A percentile compares a stretch with the other conserved stretches of the same genome.
Evolutionary conservation across 2,797 vertebrate genomes (phyloP).

Genomic region (Acrossocheilus fasciatus): DNA sequence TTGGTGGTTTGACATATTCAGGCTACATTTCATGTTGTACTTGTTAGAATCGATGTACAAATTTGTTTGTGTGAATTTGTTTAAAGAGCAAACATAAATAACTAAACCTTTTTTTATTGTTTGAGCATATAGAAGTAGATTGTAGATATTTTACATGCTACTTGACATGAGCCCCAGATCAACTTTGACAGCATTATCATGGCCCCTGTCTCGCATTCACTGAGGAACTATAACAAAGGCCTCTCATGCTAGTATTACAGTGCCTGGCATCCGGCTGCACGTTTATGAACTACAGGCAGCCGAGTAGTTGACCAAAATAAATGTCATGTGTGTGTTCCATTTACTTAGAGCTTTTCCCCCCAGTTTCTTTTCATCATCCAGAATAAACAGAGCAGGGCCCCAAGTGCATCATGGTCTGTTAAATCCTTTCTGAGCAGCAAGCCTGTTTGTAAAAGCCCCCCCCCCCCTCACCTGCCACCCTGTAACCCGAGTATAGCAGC

Average conservation of each 20-base stretch:
- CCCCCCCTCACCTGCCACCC: conserved; percentile 55
- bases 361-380: conserved; percentile 60
- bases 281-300: conserved; percentile 56
- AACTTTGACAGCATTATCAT: conserved; percentile 34
- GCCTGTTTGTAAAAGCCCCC: conserved; percentile 61
- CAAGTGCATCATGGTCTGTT: conserved; percentile 59
- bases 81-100: conserved; percentile 1
- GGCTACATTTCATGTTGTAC: not conserved
- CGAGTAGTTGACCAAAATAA: conserved; percentile 56
- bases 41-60: not conserved
- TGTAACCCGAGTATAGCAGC: conserved; percentile 71
- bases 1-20: not conserved
- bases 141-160: conserved; percentile 2
- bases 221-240: conserved; percentile 41
- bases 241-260: conserved; percentile 48
- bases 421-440: conserved; percentile 58
- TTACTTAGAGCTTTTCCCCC: conserved; percentile 55
- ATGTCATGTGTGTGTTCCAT: conserved; percentile 62
- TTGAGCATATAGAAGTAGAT: not conserved
- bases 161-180: conserved; percentile 20
- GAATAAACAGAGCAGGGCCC: conserved; percentile 60
- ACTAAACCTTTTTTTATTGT: not conserved
- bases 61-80: not conserved
- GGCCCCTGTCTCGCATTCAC: conserved; percentile 7
- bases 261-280: conserved; percentile 47